Evolutionary conservation across 92 coral and sea anemone genomes (phyloP).

Genomic region (Muricea muricata): DNA sequence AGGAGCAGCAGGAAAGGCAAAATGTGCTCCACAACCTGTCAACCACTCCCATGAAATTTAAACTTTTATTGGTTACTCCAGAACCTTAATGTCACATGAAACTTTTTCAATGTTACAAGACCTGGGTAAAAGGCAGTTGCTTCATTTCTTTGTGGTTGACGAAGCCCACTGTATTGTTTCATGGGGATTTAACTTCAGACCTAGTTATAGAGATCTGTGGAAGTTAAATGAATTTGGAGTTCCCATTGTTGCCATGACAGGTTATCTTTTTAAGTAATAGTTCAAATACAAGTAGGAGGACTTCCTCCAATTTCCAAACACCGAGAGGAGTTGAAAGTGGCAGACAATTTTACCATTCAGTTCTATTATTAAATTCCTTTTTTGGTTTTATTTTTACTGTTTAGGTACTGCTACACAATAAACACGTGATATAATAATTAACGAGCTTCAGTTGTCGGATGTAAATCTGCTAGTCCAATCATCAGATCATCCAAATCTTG

Average conservation of each 20-base stretch:
- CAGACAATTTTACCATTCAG: too few species aligned
- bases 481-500: not conserved
- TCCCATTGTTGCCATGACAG: conserved; percentile 43
- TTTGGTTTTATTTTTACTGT: too few species aligned
- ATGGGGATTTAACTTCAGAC: not conserved
- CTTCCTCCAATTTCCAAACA: too few species aligned
- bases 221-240: not conserved
- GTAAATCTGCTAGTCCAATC: not conserved
- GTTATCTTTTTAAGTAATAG: not conserved
- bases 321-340: too few species aligned
- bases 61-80: too few species aligned
- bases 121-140: not conserved
- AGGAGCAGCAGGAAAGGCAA: not conserved
- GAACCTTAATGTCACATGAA: too few species aligned
- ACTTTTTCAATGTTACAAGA: not conserved
- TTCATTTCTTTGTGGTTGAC: not conserved
- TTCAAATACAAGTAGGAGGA: too few species aligned
- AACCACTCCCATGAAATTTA: not conserved
- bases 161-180: not conserved
- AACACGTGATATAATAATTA: conserved; percentile 27
- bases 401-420: conserved; percentile 32
- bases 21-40: not conserved
- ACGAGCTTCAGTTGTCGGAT: not conserved
- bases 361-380: too few species aligned
- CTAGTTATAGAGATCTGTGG: not conserved